Base-by-base conservation (phyloP, 2,888 invertebrate genomes). In the Tiphia femorata region DNA sequence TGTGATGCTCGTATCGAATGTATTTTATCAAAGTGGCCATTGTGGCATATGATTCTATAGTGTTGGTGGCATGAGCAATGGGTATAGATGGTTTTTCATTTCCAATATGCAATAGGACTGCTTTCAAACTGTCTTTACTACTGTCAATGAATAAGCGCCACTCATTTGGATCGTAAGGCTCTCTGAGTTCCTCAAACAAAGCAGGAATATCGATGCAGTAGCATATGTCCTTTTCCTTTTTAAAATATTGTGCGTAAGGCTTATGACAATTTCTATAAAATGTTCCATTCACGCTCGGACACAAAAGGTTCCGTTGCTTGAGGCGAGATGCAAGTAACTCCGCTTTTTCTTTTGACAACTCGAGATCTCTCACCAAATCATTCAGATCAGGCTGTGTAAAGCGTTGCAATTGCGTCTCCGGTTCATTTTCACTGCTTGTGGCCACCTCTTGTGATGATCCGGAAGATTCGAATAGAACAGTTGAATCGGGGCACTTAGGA, bases 51-150 rank as follows among this genome's bases (percentile, higher is more conserved):
- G 12, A 6, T 42, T 42, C 27, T 27, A 12, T 27, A 5, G 5
- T 7, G 0, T 27, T 4, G 2, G n/a, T 5, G 2, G 27, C n/a
- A 21, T 44, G 19, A 5, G 30, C 44, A 2, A 33, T 17, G 0
- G 20, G 44, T 5, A 44, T 33, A 2, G 29, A 44, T 3, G 30
- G 30, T 3, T 30, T 10, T 20, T 19, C n/a, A 44, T 44, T 44
- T 5, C 30, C 44, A 44, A n/a, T 44, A 21, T 44, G 44, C 20
- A 30, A 19, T 12, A 44, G 10, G 1, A 44, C 33, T 5, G 19
- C 29, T 30, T 44, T 44, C 17, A 44, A 30, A 33, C 44, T 30
- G 5, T 16, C 3, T 17, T 30, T 30, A 3, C 10, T 10, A 0
- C n/a, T 8, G 6, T 20, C 44, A 6, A 44, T 30, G 12, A 44